These are phyloP conservation scores for Balearica regulorum DNA, from an alignment of 2,797 vertebrate species.

Conservation along the genomic window DNA sequence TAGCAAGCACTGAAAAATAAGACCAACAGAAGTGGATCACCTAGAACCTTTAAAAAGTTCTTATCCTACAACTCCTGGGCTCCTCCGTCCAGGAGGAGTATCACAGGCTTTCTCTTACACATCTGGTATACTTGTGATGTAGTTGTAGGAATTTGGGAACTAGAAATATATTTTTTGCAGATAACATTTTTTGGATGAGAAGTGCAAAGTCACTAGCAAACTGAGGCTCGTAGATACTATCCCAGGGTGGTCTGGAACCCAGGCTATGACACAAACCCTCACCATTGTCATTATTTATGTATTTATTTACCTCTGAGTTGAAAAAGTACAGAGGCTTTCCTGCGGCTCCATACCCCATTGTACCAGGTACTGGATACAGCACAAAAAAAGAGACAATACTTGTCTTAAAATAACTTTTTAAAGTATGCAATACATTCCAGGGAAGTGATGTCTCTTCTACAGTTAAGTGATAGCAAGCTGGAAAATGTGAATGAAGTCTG, in stretches of 20 bases:
- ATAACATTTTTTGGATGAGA: neutral
- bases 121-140: neutral
- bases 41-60: neutral
- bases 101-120: neutral
- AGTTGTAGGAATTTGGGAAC: neutral
- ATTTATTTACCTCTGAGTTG: neutral
- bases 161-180: neutral
- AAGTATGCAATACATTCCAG: neutral
- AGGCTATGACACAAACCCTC: neutral
- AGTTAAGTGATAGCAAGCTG: neutral
- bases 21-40: neutral
- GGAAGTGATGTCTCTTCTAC: neutral
- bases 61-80: neutral
- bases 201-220: neutral
- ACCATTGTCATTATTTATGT: neutral
- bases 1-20: neutral
- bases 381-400: neutral
- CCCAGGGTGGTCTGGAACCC: neutral
- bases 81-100: neutral
- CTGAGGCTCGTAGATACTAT: neutral
- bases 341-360: neutral
- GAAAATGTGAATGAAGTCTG: neutral
- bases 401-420: neutral
- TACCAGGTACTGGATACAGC: neutral
- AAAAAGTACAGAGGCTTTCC: neutral